Conservation (phyloP, 2,113 vertebrate species). For the Tenebrosternarchus preto region DNA sequence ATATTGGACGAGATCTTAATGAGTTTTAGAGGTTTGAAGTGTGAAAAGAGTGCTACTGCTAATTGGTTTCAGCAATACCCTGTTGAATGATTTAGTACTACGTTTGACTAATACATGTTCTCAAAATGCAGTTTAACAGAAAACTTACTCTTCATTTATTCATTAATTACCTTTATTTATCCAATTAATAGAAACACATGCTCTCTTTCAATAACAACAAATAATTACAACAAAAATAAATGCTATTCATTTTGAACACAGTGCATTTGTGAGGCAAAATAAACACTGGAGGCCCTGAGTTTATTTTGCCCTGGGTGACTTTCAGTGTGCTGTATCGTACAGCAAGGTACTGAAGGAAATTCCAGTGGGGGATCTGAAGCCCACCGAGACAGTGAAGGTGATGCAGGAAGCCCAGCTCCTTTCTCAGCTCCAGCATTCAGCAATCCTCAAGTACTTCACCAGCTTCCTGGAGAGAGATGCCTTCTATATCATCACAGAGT, state of each 20-base stretch:
- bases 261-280: neutral
- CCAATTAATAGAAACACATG: too few relatives aligned
- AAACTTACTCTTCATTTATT: neutral
- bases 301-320: neutral
- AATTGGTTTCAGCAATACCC: neutral
- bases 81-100: neutral
- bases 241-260: neutral
- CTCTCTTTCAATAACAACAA: too few relatives aligned
- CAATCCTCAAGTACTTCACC: constrained; percentile 82
- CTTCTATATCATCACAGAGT: constrained; percentile 88
- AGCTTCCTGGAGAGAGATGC: constrained; percentile 81
- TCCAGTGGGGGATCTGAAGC: constrained; percentile 77
- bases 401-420: constrained; percentile 83
- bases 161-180: neutral
- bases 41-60: neutral
- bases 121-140: neutral
- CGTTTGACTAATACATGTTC: too few relatives aligned
- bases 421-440: constrained; percentile 81
- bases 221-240: too few relatives aligned
- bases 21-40: neutral
- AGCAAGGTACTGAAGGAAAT: constrained; percentile 88
- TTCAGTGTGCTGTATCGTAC: constrained; percentile 38
- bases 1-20: neutral
- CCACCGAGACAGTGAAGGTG: constrained; percentile 82
- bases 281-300: neutral